Evolutionary conservation across 2,888 invertebrate genomes (phyloP).

Genomic region (Lithodes maja): DNA sequence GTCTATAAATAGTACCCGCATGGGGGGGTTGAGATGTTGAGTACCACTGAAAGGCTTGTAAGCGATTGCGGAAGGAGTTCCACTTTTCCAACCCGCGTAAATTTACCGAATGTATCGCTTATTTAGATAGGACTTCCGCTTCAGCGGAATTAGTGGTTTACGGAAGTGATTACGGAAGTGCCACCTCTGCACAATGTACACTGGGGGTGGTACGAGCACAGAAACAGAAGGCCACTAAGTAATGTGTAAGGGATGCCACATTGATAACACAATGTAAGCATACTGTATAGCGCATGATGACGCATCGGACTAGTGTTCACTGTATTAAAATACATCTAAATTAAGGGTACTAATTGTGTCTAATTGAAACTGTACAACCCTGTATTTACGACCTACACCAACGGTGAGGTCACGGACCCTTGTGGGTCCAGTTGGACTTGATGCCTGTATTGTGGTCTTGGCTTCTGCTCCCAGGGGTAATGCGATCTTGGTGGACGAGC

Average conservation of each 20-base stretch:
- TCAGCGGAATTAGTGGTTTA: too few species aligned
- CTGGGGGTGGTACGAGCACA: slow-evolving; percentile 28
- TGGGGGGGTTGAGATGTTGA: too few species aligned
- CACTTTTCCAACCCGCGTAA: too few species aligned
- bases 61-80: too few species aligned
- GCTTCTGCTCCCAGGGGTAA: slow-evolving; percentile 52
- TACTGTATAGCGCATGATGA: slow-evolving; percentile 42
- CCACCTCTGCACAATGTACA: slow-evolving; percentile 6
- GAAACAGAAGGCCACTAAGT: slow-evolving; percentile 46
- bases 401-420: slow-evolving; percentile 53
- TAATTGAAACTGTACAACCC: slow-evolving; percentile 31
- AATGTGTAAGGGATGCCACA: slow-evolving; percentile 28
- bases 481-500: slow-evolving; percentile 50
- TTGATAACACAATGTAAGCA: slow-evolving; percentile 49
- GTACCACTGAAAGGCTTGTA: too few species aligned
- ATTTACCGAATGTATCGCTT: too few species aligned
- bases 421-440: slow-evolving; percentile 50
- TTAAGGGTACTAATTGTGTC: slow-evolving; percentile 38
- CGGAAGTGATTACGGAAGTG: too few species aligned
- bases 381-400: slow-evolving; percentile 40
- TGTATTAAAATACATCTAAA: slow-evolving; percentile 64
- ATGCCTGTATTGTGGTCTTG: slow-evolving; percentile 58
- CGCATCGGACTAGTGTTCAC: slow-evolving; percentile 57
- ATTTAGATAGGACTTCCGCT: too few species aligned
- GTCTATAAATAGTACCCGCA: too few species aligned